These are phyloP conservation scores for Carduelis carduelis DNA, from an alignment of 2,797 vertebrate species.

Conservation along the genomic window DNA sequence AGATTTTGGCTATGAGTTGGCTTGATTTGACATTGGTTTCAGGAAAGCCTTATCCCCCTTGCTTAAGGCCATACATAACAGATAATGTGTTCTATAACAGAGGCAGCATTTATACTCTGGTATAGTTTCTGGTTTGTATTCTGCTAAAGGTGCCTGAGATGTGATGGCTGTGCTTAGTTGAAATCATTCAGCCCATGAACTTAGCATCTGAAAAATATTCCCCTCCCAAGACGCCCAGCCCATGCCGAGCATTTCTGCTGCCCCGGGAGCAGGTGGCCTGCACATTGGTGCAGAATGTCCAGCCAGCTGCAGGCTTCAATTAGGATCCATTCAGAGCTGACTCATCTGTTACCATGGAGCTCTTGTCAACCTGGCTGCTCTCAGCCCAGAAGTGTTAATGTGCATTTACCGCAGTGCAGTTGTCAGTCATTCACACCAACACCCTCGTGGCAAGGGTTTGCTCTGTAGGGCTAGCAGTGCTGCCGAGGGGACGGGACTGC, in stretches of 20 bases:
- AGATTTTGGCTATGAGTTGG: background rate
- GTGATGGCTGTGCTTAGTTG: background rate
- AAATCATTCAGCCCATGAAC: conserved; percentile 11
- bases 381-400: background rate
- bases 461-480: background rate
- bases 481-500: background rate
- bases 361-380: conserved; percentile 50
- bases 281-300: conserved; percentile 54
- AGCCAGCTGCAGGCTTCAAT: conserved; percentile 48
- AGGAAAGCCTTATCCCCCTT: conserved; percentile 19
- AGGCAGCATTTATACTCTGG: background rate
- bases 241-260: background rate
- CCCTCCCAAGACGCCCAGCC: background rate
- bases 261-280: conserved; percentile 46
- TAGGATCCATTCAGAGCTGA: conserved; percentile 5
- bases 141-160: conserved; percentile 2
- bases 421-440: background rate
- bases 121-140: background rate
- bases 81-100: conserved; percentile 4
- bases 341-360: conserved; percentile 15
- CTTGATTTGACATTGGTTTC: conserved; percentile 37
- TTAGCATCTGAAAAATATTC: conserved; percentile 18
- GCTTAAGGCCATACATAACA: conserved; percentile 4
- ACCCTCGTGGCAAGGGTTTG: background rate
- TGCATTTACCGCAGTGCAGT: background rate